Evolutionary conservation across 2,113 vertebrate genomes (phyloP), one percentile per base, ranked within the genome.

Genomic region (Danionella cerebrum): DNA sequence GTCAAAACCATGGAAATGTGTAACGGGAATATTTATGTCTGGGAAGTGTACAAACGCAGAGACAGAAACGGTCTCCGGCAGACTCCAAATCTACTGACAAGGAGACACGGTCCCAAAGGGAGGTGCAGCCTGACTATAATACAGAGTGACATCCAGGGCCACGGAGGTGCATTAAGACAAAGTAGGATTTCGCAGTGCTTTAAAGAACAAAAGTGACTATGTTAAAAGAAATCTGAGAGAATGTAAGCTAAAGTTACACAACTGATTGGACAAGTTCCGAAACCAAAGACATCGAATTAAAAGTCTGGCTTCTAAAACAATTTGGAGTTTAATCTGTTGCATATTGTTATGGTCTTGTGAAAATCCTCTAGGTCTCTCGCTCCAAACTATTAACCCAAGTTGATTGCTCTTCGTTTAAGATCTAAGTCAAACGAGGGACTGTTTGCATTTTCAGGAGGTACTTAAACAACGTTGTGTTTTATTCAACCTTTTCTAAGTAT

Each of bases 101-200:
- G 10, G 29, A 44, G 55, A 53, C 27, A 29, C 18, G 42, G 60
- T 57, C 50, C 59, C 29, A 55, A 45, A 54, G 58, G 51, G 16
- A 64, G 44, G 33, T 51, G 66, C 18, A 3, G n/a, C 35, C 22
- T 41, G 33, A 24, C 50, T 42, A 42, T 62, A 45, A 69, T 60
- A 44, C 22, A 25, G 18, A 8, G 19, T 52, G 69, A 72, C 66
- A 72, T 72, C 38, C 42, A 54, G 9, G 48, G 38, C 19, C 9
- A 59, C 12, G 36, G 33, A 22, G 70, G 75, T 7, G 36, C 55
- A 71, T 38, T 68, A 62, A 69, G 55, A 65, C 41, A 70, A 57
- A 68, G 55, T 60, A 29, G 10, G 25, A 18, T 18, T 59, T 42
- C 14, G 5, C 14, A 44, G 13, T 25, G 44, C 24, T 44, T 60